These are phyloP conservation scores for Trachelus stipa DNA, from an alignment of 2,888 invertebrate species.

Conservation along the genomic window DNA sequence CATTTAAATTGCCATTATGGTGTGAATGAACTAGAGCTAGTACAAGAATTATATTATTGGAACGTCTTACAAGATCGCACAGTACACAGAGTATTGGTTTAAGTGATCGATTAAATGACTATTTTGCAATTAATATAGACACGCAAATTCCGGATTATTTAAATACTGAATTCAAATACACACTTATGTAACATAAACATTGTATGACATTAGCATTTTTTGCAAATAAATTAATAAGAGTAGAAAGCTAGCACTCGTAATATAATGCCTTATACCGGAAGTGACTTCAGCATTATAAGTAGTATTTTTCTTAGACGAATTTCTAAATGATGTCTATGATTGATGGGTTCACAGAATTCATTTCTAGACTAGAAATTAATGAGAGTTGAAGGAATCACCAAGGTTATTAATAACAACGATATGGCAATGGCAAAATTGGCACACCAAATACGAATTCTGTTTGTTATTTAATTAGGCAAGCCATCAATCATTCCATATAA, in stretches of 20 bases:
- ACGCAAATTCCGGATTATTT: neutral
- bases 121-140: neutral
- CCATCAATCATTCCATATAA: conserved; percentile 2
- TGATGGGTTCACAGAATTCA: neutral
- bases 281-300: neutral
- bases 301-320: neutral
- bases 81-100: neutral
- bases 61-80: neutral
- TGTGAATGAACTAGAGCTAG: neutral
- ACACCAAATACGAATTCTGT: conserved; percentile 5
- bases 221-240: neutral
- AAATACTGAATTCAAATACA: neutral
- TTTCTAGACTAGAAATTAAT: neutral
- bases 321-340: neutral
- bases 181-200: neutral
- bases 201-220: no score
- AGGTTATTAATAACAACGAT: neutral
- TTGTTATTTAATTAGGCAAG: conserved; percentile 2
- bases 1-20: neutral
- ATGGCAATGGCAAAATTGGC: neutral
- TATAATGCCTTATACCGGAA: neutral
- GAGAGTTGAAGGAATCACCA: neutral
- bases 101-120: neutral
- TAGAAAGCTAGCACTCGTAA: neutral
- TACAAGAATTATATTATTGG: neutral